phyloP scores from a whole-genome alignment of 2,113 vertebrate genomes.

The Cranoglanis bouderius region DNA sequence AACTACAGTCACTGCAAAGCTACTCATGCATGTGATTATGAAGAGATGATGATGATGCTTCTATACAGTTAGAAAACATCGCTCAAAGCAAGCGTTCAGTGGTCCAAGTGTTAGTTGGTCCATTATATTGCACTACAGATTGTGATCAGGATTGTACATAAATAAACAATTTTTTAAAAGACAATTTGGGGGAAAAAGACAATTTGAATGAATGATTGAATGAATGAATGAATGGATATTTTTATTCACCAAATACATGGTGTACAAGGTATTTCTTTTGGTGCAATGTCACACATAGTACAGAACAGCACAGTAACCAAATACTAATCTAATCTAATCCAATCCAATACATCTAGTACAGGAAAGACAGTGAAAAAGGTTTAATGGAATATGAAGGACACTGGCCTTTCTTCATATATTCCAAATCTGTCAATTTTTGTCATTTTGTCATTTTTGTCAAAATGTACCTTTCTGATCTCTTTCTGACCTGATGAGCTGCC shows the following conservation, averaged over 20 bases:
- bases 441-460: background rate
- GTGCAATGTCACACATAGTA: background rate
- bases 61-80: background rate
- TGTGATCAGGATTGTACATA: background rate
- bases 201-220: background rate
- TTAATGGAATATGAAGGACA: background rate
- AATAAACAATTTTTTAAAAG: background rate
- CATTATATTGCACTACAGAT: background rate
- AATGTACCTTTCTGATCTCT: background rate
- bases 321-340: background rate
- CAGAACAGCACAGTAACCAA: background rate
- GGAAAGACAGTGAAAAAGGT: background rate
- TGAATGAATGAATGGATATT: background rate
- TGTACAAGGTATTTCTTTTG: background rate
- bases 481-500: background rate
- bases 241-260: background rate
- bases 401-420: background rate
- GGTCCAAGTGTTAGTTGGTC: background rate
- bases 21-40: background rate
- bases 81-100: background rate
- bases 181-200: background rate
- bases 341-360: background rate
- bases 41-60: background rate
- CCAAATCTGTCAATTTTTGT: too few species aligned
- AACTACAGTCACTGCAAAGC: conserved; percentile 2